phyloP scores from a whole-genome alignment of 2,797 vertebrate species.

The Dendrocincla fuliginosa region DNA sequence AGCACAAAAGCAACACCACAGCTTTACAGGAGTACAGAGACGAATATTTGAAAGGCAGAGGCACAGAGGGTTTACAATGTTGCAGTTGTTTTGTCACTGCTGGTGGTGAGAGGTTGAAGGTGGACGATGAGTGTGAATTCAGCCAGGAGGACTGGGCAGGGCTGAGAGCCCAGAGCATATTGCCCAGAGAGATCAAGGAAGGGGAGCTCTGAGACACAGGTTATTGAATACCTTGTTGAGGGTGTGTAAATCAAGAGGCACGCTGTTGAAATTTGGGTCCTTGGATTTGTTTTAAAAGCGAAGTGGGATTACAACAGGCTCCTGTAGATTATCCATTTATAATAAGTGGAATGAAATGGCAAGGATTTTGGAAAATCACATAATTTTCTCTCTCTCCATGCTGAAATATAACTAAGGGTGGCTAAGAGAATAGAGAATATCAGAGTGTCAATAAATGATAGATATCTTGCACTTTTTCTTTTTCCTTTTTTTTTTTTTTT shows the following conservation, averaged over 20 bases:
- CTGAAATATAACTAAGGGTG: background rate
- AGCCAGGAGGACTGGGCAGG: background rate
- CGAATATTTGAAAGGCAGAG: background rate
- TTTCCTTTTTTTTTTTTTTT: background rate
- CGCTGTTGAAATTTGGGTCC: background rate
- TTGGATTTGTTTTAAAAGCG: background rate
- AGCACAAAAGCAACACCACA: background rate
- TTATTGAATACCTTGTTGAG: no score
- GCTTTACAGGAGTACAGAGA: background rate
- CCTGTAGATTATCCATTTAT: background rate
- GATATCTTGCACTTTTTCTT: background rate
- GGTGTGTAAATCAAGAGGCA: background rate
- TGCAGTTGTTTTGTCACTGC: background rate
- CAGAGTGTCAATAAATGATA: background rate
- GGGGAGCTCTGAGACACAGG: fast-evolving
- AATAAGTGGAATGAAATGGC: background rate
- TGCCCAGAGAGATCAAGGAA: no score
- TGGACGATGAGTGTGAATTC: background rate
- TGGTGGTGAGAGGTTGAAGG: background rate
- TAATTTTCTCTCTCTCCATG: background rate
- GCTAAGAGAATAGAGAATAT: background rate
- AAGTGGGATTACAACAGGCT: background rate
- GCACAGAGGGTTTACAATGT: background rate
- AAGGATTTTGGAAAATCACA: background rate
- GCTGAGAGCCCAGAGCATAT: fast-evolving